Conservation (phyloP, 2,113 vertebrate genomes). For the Limanda limanda region DNA sequence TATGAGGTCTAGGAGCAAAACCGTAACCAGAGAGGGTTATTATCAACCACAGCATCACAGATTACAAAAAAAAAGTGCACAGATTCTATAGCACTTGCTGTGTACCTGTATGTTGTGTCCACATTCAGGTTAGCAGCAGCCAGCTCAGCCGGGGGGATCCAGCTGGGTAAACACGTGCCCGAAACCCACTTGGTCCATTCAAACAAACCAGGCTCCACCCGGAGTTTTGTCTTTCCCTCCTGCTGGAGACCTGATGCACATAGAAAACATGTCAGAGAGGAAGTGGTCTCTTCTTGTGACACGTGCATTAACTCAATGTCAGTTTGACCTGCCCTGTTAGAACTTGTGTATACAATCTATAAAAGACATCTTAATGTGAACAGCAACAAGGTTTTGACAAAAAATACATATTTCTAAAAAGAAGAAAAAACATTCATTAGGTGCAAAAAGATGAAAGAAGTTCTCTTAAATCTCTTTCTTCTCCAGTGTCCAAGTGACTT, state of each 20-base stretch:
- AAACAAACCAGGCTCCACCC: slow-evolving; percentile 94
- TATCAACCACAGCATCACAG: background rate
- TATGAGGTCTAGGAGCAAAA: slow-evolving; percentile 89
- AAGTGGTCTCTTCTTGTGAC: background rate
- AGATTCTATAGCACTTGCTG: background rate
- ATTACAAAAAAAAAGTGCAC: background rate
- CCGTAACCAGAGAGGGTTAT: background rate
- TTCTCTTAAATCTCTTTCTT: background rate
- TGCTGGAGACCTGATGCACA: slow-evolving; percentile 90
- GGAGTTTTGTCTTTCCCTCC: slow-evolving; percentile 92
- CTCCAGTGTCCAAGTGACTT: slow-evolving; percentile 18
- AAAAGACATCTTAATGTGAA: background rate
- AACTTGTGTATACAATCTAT: background rate
- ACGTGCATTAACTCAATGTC: background rate
- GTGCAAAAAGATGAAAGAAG: background rate
- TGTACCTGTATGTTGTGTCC: slow-evolving; percentile 97
- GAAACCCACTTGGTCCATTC: slow-evolving; percentile 99
- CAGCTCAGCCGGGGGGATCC: slow-evolving; percentile 91
- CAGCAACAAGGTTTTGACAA: too few relatives aligned
- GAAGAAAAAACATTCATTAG: background rate
- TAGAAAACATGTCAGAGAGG: slow-evolving; percentile 9
- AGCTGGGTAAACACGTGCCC: slow-evolving; percentile 89
- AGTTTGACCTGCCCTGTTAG: too few relatives aligned
- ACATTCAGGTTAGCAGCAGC: slow-evolving; percentile 91
- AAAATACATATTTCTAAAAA: too few relatives aligned